Base-by-base conservation (phyloP, 2,113 vertebrate genomes). In the Mola mola region DNA sequence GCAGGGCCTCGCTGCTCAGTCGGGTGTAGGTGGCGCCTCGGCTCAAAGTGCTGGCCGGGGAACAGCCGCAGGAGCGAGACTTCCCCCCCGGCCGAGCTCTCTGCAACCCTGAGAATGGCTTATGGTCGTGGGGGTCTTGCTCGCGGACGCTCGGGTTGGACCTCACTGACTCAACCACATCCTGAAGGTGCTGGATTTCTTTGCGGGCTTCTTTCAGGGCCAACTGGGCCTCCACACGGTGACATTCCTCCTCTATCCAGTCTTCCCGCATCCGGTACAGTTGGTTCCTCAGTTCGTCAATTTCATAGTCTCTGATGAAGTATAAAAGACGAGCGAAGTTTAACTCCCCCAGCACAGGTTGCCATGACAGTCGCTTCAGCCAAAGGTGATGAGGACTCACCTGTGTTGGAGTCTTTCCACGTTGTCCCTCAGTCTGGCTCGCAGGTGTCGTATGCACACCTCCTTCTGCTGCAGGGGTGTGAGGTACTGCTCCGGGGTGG, bases 401-500 rank as follows among this genome's bases (percentile, higher is more conserved):
- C 96, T 94, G 91, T 98, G 94, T 67, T 98, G 96, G 21, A 98
- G 92, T 61, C 93, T 85, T 49, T 98, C 96, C 71, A 98, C 94
- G 0, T 96, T 96, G 72, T 99, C 97, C 84, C 94, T 95, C 70
- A 99, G 93, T 50, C 94, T 89, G 49, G 95, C 92, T 28, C 91
- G 92, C 73, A 99, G 93, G 75, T 99, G 97, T 34, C 97, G 90
- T 81, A 99, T 99, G 78, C 94, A 97, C 66, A 99, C 96, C 87
- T 99, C 97, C 88, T 99, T 99, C 92, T 99, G 97, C 81, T 99
- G 97, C 83, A 99, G 92, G 0, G 97, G 97, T 0, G 97, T 99
- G 62, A 99, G 93, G 90, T 99, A 99, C 91, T 99, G 97, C 71
- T 99, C 97, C 0, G 97, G 97, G 0, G 95, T 91, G 0, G 97